Evolutionary conservation across 2,113 vertebrate species (phyloP).

Genomic region (Sinosuthora webbiana): DNA sequence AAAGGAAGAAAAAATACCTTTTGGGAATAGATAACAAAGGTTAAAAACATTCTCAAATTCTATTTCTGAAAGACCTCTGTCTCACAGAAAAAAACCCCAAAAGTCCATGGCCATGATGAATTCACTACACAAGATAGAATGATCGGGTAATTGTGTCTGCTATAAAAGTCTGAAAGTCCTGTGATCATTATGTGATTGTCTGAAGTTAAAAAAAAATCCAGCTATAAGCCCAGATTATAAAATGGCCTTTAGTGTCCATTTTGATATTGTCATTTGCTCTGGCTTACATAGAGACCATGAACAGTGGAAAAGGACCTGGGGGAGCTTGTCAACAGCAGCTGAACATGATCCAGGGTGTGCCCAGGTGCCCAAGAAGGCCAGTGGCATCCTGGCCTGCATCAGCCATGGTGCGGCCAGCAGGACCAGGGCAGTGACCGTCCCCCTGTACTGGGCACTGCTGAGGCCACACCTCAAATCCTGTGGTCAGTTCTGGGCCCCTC

Average conservation of each 20-base stretch:
- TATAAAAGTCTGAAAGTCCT: background rate
- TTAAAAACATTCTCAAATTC: background rate
- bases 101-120: background rate
- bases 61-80: background rate
- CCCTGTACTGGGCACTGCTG: background rate
- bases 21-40: background rate
- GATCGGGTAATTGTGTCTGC: background rate
- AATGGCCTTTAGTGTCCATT: background rate
- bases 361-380: background rate
- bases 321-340: rapidly evolving
- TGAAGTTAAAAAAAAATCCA: background rate
- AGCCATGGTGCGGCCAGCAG: background rate
- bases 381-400: background rate
- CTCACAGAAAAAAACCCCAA: background rate
- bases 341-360: rapidly evolving
- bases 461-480: background rate
- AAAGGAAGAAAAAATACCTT: background rate
- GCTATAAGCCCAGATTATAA: background rate
- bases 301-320: background rate
- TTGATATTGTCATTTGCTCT: background rate
- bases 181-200: background rate
- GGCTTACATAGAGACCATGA: background rate
- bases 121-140: background rate
- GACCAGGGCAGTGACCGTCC: background rate
- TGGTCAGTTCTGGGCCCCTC: background rate